Conservation (phyloP, 2,113 vertebrate species). For the Pleuronectes platessa region DNA sequence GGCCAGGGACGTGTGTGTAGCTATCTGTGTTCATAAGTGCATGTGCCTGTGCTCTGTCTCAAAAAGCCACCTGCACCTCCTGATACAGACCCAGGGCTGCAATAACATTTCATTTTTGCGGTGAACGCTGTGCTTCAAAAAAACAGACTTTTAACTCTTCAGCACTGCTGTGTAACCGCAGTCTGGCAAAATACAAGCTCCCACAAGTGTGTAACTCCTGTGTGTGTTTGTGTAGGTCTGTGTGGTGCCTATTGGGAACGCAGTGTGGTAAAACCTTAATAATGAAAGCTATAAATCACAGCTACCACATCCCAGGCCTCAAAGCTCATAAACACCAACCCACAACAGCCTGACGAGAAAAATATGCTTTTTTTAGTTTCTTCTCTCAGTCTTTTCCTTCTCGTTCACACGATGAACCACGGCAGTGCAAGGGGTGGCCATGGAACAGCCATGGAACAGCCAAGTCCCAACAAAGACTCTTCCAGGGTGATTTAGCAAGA, state of each 20-base stretch:
- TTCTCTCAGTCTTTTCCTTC: slow-evolving; percentile 16
- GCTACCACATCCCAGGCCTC: slow-evolving; percentile 52
- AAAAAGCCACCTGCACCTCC: slow-evolving; percentile 18
- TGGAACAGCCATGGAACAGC: slow-evolving; percentile 23
- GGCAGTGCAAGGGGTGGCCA: slow-evolving; percentile 25
- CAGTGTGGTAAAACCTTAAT: slow-evolving; percentile 51
- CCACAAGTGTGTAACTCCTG: slow-evolving; percentile 15
- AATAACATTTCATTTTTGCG: slow-evolving; percentile 28
- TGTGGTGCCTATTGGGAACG: slow-evolving; percentile 43
- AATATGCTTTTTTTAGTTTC: slow-evolving; percentile 16
- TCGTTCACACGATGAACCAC: slow-evolving; percentile 47
- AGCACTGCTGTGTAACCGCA: slow-evolving; percentile 14
- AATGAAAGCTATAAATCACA: slow-evolving; percentile 77
- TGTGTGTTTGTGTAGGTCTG: slow-evolving; percentile 14
- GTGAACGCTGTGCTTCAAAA: not conserved
- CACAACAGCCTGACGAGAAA: slow-evolving; percentile 50
- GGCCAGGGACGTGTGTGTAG: slow-evolving; percentile 9
- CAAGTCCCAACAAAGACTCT: slow-evolving; percentile 23
- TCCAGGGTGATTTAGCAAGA: not conserved
- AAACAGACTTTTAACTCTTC: slow-evolving; percentile 8
- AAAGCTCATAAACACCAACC: slow-evolving; percentile 62
- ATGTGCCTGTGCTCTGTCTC: not conserved
- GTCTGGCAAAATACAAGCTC: slow-evolving; percentile 18
- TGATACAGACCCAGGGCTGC: slow-evolving; percentile 8
- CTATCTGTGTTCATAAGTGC: not conserved